Conservation (phyloP, 2,797 vertebrate genomes). For the Pteropus rufus region DNA sequence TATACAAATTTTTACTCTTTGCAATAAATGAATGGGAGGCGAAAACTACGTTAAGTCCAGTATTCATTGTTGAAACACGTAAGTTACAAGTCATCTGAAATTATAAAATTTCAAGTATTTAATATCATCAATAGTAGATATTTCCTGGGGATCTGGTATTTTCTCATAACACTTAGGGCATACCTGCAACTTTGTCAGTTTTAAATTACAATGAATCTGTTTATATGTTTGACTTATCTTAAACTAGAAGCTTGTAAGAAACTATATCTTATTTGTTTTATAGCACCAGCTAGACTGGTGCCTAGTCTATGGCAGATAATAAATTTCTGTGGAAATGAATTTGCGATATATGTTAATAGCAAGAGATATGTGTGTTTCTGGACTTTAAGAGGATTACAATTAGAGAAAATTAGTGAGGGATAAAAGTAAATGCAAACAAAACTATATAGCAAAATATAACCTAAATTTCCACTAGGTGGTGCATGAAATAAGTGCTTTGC, state of each 20-base stretch:
- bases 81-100: conserved; percentile 73
- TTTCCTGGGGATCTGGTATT: background rate
- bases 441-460: background rate
- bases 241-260: background rate
- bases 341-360: background rate
- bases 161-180: background rate
- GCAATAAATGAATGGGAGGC: conserved; percentile 82
- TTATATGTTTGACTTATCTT: background rate
- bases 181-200: background rate
- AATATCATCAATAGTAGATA: background rate
- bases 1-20: conserved; percentile 86
- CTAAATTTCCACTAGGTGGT: background rate
- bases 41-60: conserved; percentile 83
- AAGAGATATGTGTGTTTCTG: background rate
- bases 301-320: background rate
- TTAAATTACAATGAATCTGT: background rate
- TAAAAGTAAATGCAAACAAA: background rate
- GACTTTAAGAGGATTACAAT: background rate
- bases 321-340: background rate
- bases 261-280: background rate
- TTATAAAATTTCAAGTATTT: background rate
- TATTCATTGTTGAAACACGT: conserved; percentile 83
- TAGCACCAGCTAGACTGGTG: background rate
- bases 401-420: background rate
- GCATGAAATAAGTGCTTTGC: background rate